Percentiles rank a stretch among this genome's conserved stretches.
phyloP scores from a whole-genome alignment of 2,113 vertebrate species.

The Caloenas nicobarica region DNA sequence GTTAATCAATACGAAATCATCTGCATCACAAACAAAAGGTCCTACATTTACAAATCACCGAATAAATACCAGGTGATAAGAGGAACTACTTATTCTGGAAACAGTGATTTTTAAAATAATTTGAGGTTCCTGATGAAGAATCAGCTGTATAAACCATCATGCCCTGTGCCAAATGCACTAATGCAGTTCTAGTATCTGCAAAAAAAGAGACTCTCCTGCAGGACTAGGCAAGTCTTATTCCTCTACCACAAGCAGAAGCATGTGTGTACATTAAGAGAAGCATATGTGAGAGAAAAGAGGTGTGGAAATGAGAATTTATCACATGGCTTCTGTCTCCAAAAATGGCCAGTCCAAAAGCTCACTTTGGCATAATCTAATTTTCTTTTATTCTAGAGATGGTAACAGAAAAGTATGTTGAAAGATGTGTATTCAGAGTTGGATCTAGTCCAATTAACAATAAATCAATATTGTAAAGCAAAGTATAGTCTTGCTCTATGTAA shows the following conservation, averaged over 20 bases:
- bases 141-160: not conserved
- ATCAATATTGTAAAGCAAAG: not conserved
- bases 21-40: not conserved
- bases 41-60: not conserved
- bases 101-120: not conserved
- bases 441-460: not conserved
- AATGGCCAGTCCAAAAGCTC: not conserved
- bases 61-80: not conserved
- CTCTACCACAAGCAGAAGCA: not conserved
- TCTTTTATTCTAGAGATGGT: not conserved
- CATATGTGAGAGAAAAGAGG: not conserved
- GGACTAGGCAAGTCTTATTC: not conserved
- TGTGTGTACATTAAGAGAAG: not conserved
- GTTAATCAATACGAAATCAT: not conserved
- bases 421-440: not conserved
- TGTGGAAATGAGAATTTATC: not conserved
- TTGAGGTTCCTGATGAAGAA: not conserved
- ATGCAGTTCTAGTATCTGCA: not conserved
- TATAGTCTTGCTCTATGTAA: not conserved
- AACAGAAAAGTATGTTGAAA: not conserved
- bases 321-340: not conserved
- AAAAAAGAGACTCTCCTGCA: not conserved
- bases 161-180: not conserved
- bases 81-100: not conserved
- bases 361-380: not conserved